A percentile compares a stretch with the other conserved stretches of the same genome.
Evolutionary conservation across 2,113 vertebrate species (phyloP).

Genomic region (Xiphophorus maculatus): DNA sequence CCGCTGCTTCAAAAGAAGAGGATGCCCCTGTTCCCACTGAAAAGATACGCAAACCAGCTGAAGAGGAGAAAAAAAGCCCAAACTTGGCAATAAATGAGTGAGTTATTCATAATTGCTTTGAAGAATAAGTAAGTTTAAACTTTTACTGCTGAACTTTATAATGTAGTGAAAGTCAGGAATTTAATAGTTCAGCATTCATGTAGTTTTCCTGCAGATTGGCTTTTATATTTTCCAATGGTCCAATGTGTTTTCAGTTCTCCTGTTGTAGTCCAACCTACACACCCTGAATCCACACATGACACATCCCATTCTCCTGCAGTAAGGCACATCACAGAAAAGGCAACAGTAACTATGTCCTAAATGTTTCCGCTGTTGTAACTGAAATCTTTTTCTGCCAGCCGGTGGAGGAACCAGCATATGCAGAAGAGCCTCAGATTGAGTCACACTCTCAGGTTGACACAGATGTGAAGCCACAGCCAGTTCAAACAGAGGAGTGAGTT

Average conservation of each 20-base stretch:
- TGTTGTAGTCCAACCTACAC: constrained; percentile 22
- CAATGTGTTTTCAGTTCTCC: constrained; percentile 45
- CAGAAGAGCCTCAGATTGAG: neutral
- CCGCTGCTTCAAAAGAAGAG: constrained; percentile 27
- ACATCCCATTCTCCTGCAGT: constrained; percentile 42
- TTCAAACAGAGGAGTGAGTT: constrained; percentile 51
- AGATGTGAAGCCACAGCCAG: constrained; percentile 23
- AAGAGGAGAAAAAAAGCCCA: constrained; percentile 26
- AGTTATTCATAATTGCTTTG: constrained; percentile 33
- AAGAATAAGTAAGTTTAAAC: neutral
- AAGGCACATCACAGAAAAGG: constrained; percentile 28
- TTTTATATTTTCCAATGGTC: constrained; percentile 2
- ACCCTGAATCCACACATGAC: constrained; percentile 22
- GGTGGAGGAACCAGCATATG: constrained; percentile 26
- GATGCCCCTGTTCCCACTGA: constrained; percentile 4
- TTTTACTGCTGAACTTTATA: neutral
- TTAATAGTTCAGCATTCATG: neutral
- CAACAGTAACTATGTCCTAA: neutral
- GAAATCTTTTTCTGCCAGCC: constrained; percentile 28
- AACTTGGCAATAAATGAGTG: constrained; percentile 49
- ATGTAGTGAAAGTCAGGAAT: neutral
- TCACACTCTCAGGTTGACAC: constrained; percentile 4
- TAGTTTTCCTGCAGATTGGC: neutral
- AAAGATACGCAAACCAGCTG: constrained; percentile 2
- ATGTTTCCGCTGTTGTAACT: constrained; percentile 1